These are phyloP conservation scores for Tromatobia lineatoria DNA, from an alignment of 2,888 invertebrate genomes.

Conservation along the genomic window DNA sequence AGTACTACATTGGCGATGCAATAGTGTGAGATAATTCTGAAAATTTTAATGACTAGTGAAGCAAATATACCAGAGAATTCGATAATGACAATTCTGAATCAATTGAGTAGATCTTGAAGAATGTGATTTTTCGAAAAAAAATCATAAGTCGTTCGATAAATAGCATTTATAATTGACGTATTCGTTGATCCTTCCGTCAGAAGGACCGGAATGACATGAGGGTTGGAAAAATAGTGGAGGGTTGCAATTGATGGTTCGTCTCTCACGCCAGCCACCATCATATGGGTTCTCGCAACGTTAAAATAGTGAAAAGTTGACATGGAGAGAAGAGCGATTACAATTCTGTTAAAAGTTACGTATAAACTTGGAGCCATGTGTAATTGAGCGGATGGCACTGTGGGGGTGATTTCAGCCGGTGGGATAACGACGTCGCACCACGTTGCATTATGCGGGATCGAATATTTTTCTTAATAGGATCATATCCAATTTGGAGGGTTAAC, in stretches of 20 bases:
- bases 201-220: constrained; percentile 49
- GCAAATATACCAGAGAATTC: too few species aligned
- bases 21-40: neutral
- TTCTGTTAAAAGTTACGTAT: constrained; percentile 45
- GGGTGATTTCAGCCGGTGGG: constrained; percentile 13
- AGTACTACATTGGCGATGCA: neutral
- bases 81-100: neutral
- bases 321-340: constrained; percentile 46
- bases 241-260: constrained; percentile 43
- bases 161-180: constrained; percentile 6
- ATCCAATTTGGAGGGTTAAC: neutral
- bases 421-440: constrained; percentile 34
- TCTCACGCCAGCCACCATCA: constrained; percentile 44
- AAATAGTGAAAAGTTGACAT: constrained; percentile 46
- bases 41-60: too few species aligned
- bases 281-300: constrained; percentile 37
- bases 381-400: constrained; percentile 25
- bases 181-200: constrained; percentile 39
- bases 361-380: constrained; percentile 24
- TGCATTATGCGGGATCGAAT: constrained; percentile 57
- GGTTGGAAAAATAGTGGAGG: constrained; percentile 48
- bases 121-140: neutral
- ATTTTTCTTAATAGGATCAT: constrained; percentile 41
- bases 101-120: neutral
- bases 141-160: neutral